Percentiles rank a stretch among this genome's conserved stretches.
phyloP scores from a whole-genome alignment of 2,797 vertebrate genomes.

The Mionectes olivaceus region DNA sequence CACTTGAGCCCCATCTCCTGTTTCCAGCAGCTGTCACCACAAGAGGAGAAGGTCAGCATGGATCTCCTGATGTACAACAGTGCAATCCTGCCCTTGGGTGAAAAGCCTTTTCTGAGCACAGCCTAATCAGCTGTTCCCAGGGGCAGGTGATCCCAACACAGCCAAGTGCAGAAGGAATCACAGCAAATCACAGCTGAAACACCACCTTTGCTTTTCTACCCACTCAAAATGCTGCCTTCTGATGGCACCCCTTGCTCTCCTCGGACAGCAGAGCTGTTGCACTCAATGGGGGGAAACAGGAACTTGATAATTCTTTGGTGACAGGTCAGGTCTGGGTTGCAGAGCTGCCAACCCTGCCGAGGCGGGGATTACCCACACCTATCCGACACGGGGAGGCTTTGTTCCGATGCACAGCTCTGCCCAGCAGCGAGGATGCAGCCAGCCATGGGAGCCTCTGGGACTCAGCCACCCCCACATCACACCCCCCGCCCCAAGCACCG shows the following conservation, averaged over 20 bases:
- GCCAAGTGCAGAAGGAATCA: neutral
- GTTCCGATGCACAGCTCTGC: neutral
- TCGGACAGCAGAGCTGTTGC: neutral
- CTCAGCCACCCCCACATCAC: neutral
- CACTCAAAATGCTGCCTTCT: neutral
- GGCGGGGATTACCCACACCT: neutral
- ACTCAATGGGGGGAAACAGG: rapidly evolving
- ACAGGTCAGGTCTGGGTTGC: neutral
- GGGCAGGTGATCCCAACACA: rapidly evolving
- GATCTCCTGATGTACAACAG: neutral
- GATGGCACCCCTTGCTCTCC: neutral
- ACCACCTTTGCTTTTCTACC: neutral
- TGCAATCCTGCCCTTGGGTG: neutral
- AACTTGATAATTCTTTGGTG: neutral
- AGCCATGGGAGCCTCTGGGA: rapidly evolving
- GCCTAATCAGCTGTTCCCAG: neutral
- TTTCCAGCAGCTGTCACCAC: neutral
- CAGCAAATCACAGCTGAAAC: neutral
- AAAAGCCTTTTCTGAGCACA: neutral
- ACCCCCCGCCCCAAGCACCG: neutral
- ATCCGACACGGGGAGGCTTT: rapidly evolving
- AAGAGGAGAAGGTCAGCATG: rapidly evolving
- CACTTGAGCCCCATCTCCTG: neutral
- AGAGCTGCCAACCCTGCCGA: neutral
- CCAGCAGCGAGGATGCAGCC: neutral